These are phyloP conservation scores for Pangasius larnaudii DNA, from an alignment of 2,797 vertebrate species.

Conservation along the genomic window DNA sequence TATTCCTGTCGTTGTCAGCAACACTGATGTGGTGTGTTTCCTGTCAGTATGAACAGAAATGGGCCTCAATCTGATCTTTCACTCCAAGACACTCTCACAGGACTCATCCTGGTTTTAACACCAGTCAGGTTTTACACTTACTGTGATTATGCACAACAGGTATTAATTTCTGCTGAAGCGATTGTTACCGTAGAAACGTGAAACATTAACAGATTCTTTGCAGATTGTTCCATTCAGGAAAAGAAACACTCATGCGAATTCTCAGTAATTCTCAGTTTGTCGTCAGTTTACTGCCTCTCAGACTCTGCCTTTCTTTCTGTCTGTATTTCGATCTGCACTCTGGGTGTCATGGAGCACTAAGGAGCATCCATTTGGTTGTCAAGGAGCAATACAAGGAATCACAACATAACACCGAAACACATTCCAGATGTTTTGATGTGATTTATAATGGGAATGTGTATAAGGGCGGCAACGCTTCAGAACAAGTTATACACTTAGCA, in stretches of 20 bases:
- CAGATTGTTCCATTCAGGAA: not conserved
- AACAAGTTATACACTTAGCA: not conserved
- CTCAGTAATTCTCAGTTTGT: too few relatives aligned
- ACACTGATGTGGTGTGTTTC: too few relatives aligned
- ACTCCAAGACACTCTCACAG: too few relatives aligned
- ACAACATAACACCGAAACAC: not conserved
- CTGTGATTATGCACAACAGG: not conserved
- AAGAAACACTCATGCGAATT: not conserved
- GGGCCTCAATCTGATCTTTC: too few relatives aligned
- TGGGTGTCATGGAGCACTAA: not conserved
- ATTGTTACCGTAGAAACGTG: not conserved
- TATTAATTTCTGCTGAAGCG: not conserved
- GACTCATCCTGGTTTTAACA: not conserved
- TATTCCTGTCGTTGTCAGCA: too few relatives aligned
- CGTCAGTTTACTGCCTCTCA: too few relatives aligned
- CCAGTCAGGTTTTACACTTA: not conserved
- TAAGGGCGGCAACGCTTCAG: not conserved
- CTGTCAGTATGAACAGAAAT: too few relatives aligned
- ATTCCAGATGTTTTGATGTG: not conserved
- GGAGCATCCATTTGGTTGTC: not conserved
- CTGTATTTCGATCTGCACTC: too few relatives aligned
- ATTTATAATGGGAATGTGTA: not conserved
- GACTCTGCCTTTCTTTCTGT: too few relatives aligned
- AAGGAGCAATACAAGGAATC: not conserved
- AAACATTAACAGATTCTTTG: not conserved